Percentiles rank a stretch among this genome's conserved stretches.
Evolutionary conservation across 2,797 vertebrate genomes (phyloP).

Genomic region (Catamblyrhynchus diadema): DNA sequence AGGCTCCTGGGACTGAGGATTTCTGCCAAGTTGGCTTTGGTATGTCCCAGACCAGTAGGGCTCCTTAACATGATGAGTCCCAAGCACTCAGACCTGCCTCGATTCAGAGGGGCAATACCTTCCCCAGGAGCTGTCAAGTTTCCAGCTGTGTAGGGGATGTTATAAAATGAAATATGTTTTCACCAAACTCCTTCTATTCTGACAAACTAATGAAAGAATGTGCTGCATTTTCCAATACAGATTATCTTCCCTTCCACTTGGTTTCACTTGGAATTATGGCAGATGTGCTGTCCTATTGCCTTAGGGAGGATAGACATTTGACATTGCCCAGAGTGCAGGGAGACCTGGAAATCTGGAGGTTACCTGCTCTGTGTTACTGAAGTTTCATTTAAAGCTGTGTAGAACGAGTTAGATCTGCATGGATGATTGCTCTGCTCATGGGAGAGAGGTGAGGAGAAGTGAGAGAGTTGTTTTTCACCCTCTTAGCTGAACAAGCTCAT

Average conservation of each 20-base stretch:
- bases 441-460: neutral
- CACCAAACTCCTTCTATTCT: rapidly evolving
- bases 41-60: neutral
- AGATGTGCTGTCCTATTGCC: rapidly evolving
- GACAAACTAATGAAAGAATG: neutral
- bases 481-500: neutral
- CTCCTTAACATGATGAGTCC: rapidly evolving
- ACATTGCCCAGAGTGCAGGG: neutral
- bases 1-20: neutral
- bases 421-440: neutral
- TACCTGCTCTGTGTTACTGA: neutral
- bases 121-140: neutral
- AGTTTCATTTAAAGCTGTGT: neutral
- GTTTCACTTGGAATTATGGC: neutral
- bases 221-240: neutral
- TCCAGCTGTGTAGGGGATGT: neutral
- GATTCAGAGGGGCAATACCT: neutral
- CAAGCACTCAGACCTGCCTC: neutral
- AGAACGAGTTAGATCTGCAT: neutral
- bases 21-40: neutral
- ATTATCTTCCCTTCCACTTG: neutral
- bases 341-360: neutral
- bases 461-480: neutral
- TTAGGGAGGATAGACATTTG: rapidly evolving
- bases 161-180: neutral